Base-by-base conservation (phyloP, 2,797 vertebrate genomes). In the Cygnus olor region DNA sequence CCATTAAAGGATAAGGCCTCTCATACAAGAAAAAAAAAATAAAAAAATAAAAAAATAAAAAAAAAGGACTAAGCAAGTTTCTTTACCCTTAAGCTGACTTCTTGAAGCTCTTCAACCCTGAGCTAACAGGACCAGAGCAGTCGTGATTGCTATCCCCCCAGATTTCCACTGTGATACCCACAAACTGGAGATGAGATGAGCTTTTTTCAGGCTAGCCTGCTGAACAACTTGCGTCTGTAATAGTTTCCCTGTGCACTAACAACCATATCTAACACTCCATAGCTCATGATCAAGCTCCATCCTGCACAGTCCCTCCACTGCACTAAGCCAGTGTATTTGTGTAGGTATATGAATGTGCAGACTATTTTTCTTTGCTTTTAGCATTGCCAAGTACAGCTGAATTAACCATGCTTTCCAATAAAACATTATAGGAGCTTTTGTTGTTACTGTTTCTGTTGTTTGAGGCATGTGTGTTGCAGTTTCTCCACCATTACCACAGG, bases 341-440 rank as follows among this genome's bases (percentile, higher is more conserved):
- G 53, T 51, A 79, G 73, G 8, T 28, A 21, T 22, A 2, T 6
- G 38, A 28, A 57, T 0, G 0, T 36, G 17, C 16, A n/a, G 3
- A 32, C 11, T 44, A 5, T 40, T 93, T 91, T 80, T 54, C 68
- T 89, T 85, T 91, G 80, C 54, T 73, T 88, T 74, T 51, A 53
- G 47, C 66, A 27, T 28, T 57, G 57, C 14, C 63, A 63, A 53
- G 30, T 40, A 53, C 61, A 70, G 56, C 24, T 78, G 51, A 70
- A 61, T 51, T 57, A 71, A 40, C 42, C 61, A 47, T 42, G 21
- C 82, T 81, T 22, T 24, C 71, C 36, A 49, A 57, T 24, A 14
- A 77, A 86, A n/a, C 40, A 60, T 9, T 6, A 65, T 8, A 44
- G 49, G 57, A 92, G 34, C 14, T 90, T 70, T 61, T 80, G 49